Evolutionary conservation across 2,888 invertebrate species (phyloP), one percentile per base, ranked within the genome.

Genomic region (Zaprionus lineosus): DNA sequence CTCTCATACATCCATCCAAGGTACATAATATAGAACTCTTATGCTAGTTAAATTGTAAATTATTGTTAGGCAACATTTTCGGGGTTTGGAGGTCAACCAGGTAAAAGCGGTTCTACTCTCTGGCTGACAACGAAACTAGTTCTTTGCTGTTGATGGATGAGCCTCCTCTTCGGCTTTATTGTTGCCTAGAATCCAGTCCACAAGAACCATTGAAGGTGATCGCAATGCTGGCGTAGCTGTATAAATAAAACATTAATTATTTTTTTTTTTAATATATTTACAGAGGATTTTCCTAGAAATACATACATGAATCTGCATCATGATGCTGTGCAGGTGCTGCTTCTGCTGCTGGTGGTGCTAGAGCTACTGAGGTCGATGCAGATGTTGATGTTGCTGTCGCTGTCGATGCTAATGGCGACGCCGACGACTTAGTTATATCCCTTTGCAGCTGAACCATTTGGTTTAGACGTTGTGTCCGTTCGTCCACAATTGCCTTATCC

Each of bases 111-210:
- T 28, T 46, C 39, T 39, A 33, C 37, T 31, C 36, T 21, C 33
- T 31, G 40, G 15, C 14, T 33, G 31, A 5, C 37, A 12, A 26
- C 11, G 26, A 21, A 21, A 36, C 34, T 59, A 59, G 39, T 59
- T 59, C 39, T 16, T 47, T 2, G 58, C 1, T 6, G 61, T 14
- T 12, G 11, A 26, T 31, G 33, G 9, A 14, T 39, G 52, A 4
- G 28, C 26, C 18, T 75, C 83, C 1, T 71, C 68, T 8, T 79
- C 72, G 41, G 5, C 59, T 18, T 66, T 84, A 16, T 71, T 86
- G 56, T 93, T 94, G 63, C 95, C 95, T 92, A 95, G 93, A 57
- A 95, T 91, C 95, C 95, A 95, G 90, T 95, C 95, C 67, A 95
- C 90, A 40, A 96, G 92, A 62, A 94, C 94, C 68, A 94, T 94